Conservation (phyloP, 2,113 vertebrate genomes). For the Cepphus grylle region DNA sequence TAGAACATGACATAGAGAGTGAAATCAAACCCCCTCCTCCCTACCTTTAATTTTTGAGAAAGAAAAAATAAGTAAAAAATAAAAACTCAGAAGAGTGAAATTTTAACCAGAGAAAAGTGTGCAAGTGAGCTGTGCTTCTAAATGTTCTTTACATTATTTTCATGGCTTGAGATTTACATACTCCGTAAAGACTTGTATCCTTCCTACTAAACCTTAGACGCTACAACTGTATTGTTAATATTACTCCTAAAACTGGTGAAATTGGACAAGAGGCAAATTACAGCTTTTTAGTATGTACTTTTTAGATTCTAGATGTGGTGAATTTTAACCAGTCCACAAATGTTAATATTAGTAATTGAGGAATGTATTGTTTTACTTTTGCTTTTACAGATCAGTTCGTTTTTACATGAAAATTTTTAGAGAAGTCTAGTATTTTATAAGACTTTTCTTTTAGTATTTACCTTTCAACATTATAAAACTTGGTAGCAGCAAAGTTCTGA, state of each 20-base stretch:
- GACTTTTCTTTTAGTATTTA: not conserved
- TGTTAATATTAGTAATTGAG: not conserved
- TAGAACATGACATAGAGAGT: not conserved
- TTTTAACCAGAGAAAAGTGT: not conserved
- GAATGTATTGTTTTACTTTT: not conserved
- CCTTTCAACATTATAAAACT: not conserved
- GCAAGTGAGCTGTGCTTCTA: not conserved
- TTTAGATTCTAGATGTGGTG: not conserved
- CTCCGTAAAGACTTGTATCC: not conserved
- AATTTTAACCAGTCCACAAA: not conserved
- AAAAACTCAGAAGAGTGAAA: not conserved
- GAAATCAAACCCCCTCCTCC: not conserved
- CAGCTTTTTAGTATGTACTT: not conserved
- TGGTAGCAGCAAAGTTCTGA: not conserved
- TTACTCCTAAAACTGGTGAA: not conserved
- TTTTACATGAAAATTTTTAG: not conserved
- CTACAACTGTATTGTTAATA: not conserved
- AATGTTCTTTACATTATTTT: not conserved
- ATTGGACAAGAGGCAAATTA: not conserved
- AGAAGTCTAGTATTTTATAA: not conserved
- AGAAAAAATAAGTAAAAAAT: not conserved
- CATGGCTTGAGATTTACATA: not conserved
- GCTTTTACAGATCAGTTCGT: not conserved
- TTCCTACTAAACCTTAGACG: not conserved
- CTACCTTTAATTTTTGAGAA: not conserved